A percentile compares a stretch with the other conserved stretches of the same genome.
phyloP scores from a whole-genome alignment of 2,113 vertebrate species.

The Odontesthes bonariensis region DNA sequence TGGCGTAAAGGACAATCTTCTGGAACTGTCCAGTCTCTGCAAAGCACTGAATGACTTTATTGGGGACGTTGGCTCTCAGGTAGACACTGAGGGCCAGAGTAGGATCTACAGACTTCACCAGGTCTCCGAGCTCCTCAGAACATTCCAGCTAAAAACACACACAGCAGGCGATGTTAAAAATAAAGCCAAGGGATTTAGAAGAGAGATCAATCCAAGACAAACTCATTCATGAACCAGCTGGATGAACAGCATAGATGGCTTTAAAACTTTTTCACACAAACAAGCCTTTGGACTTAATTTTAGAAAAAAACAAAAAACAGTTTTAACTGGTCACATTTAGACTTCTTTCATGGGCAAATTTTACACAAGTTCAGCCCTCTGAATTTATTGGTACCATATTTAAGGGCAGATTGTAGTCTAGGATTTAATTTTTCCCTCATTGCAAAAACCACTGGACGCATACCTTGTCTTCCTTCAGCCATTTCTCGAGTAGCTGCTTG shows the following conservation, averaged over 20 bases:
- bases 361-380: too few species aligned
- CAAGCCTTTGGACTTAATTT: not conserved
- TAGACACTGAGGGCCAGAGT: constrained; percentile 98
- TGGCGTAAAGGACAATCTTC: constrained; percentile 99
- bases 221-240: not conserved
- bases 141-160: constrained; percentile 91
- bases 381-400: too few species aligned
- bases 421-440: too few species aligned
- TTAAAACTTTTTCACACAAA: not conserved
- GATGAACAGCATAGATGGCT: not conserved
- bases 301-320: not conserved
- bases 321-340: not conserved
- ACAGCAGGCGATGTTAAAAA: not conserved
- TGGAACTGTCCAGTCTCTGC: constrained; percentile 99
- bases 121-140: constrained; percentile 97
- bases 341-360: too few species aligned
- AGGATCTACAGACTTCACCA: constrained; percentile 98
- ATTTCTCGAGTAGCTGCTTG: constrained; percentile 97
- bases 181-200: not conserved
- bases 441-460: not conserved
- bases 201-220: not conserved
- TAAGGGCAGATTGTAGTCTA: too few species aligned
- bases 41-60: constrained; percentile 99
- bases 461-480: constrained; percentile 99
- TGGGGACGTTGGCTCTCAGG: constrained; percentile 96